Evolutionary conservation across 1,140 invertebrate genomes (phyloP).

Genomic region (Heliconius nattereri): DNA sequence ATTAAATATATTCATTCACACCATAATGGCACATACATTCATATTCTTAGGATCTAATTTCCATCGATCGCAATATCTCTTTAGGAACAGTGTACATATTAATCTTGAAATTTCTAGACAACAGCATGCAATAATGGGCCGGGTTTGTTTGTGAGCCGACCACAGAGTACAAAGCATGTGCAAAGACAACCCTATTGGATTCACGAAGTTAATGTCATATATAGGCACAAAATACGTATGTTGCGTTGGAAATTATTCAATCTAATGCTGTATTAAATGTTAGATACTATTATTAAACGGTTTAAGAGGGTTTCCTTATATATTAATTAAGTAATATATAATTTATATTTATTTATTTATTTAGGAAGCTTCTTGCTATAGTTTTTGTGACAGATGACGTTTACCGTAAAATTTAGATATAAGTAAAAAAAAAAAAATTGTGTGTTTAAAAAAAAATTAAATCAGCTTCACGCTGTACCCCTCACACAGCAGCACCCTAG

Average conservation of each 20-base stretch:
- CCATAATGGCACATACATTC: conserved; percentile 9
- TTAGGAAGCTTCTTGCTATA: too few species aligned
- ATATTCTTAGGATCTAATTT: conserved; percentile 6
- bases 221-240: conserved; percentile 25
- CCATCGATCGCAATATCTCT: neutral
- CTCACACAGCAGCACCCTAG: too few species aligned
- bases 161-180: conserved; percentile 69
- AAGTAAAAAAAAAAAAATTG: too few species aligned
- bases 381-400: too few species aligned
- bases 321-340: conserved; percentile 32
- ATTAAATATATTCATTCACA: neutral
- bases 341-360: too few species aligned
- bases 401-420: neutral
- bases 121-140: conserved; percentile 61
- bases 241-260: conserved; percentile 35
- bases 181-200: conserved; percentile 63
- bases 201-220: conserved; percentile 60
- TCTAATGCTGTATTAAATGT: conserved; percentile 44
- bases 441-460: too few species aligned
- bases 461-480: too few species aligned
- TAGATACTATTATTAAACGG: neutral
- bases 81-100: conserved; percentile 44
- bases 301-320: conserved; percentile 12
- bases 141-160: conserved; percentile 56
- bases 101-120: conserved; percentile 56